phyloP scores from a whole-genome alignment of 2,888 invertebrate genomes.

The Chesias legatella region DNA sequence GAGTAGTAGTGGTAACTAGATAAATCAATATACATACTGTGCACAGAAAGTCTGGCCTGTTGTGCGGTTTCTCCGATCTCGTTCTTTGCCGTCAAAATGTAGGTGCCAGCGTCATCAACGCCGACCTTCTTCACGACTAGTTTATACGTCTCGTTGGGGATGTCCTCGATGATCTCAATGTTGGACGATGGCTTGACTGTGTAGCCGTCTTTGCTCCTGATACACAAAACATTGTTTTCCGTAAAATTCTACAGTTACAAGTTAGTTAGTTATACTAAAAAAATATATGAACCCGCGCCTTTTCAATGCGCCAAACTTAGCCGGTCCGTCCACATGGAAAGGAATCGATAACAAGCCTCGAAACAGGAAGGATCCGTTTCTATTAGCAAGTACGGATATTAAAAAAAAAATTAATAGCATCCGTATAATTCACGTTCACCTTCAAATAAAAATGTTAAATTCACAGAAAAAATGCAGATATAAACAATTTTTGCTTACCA shows the following conservation, averaged over 20 bases:
- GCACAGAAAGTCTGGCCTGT: constrained; percentile 85
- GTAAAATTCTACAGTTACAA: too few relatives aligned
- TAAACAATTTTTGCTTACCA: constrained; percentile 78
- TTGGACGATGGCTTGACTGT: constrained; percentile 80
- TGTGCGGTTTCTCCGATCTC: constrained; percentile 86
- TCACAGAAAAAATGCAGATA: not conserved
- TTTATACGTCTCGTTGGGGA: constrained; percentile 83
- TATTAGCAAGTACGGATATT: too few relatives aligned
- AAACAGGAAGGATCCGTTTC: too few relatives aligned
- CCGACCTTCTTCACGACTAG: constrained; percentile 86
- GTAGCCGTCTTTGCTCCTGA: constrained; percentile 83
- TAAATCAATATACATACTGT: constrained; percentile 82
- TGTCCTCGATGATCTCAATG: constrained; percentile 81
- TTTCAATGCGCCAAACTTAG: too few relatives aligned
- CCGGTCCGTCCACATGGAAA: too few relatives aligned
- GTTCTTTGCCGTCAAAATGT: constrained; percentile 89
- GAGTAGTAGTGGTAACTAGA: too few relatives aligned
- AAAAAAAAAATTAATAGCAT: too few relatives aligned
- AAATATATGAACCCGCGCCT: too few relatives aligned
- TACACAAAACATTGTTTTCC: too few relatives aligned
- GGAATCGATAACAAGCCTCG: too few relatives aligned
- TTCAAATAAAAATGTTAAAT: not conserved
- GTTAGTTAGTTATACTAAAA: too few relatives aligned
- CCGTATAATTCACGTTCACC: too few relatives aligned
- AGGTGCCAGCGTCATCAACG: constrained; percentile 87